Evolutionary conservation across 2,888 invertebrate species (phyloP).

Genomic region (Tetragnatha montana): DNA sequence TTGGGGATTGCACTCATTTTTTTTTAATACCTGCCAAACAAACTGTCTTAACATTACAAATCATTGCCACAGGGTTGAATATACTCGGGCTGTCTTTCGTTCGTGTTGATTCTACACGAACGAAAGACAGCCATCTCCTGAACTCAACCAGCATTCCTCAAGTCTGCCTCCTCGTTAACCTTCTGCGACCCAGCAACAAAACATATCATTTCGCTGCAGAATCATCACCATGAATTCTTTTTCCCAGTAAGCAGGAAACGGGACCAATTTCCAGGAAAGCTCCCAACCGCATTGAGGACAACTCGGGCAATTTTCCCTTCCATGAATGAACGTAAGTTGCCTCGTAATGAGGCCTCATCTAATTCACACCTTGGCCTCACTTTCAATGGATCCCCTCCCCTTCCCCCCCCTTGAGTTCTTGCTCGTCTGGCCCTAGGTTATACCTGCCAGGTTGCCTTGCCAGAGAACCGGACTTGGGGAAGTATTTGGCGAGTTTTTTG

Average conservation of each 20-base stretch:
- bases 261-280: neutral
- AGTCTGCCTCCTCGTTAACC: neutral
- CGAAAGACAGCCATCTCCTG: neutral
- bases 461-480: neutral
- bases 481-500: neutral
- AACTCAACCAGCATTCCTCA: neutral
- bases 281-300: neutral
- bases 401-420: too few relatives aligned
- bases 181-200: neutral
- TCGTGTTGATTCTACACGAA: too few relatives aligned
- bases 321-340: constrained; percentile 40
- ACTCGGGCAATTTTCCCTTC: neutral
- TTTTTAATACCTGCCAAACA: too few relatives aligned
- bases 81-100: too few relatives aligned
- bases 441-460: neutral
- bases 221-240: neutral
- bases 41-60: too few relatives aligned
- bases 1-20: too few relatives aligned
- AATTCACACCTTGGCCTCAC: constrained; percentile 20
- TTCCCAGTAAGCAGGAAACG: constrained; percentile 13
- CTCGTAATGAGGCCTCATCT: constrained; percentile 20
- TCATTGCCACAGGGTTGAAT: too few relatives aligned
- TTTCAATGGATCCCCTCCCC: constrained; percentile 41
- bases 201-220: constrained; percentile 6
- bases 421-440: constrained; percentile 9